Evolutionary conservation across 2,888 invertebrate species (phyloP).

Genomic region (Notodonta ziczac): DNA sequence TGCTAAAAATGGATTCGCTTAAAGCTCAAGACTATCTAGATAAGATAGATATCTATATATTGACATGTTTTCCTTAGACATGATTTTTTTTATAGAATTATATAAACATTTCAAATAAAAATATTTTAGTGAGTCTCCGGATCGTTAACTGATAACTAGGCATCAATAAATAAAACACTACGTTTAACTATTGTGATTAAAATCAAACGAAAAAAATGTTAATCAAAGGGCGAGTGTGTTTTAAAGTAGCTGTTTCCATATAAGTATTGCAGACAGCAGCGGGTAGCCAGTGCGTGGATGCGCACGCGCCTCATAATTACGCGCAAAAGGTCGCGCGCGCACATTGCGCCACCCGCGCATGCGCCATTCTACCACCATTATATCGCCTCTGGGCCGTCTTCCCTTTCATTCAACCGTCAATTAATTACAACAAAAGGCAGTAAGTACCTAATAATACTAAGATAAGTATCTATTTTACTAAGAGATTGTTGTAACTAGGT

Average conservation of each 20-base stretch:
- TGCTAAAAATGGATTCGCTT: no score
- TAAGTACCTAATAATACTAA: no score
- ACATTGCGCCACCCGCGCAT: constrained; percentile 66
- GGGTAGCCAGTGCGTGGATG: constrained; percentile 45
- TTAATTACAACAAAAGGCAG: neutral
- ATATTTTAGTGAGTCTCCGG: no score
- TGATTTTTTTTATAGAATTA: no score
- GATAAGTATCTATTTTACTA: no score
- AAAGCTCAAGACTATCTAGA: no score
- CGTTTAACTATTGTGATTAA: constrained; percentile 55
- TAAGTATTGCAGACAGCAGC: constrained; percentile 55
- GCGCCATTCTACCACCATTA: constrained; percentile 38
- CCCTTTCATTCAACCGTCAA: constrained; percentile 27
- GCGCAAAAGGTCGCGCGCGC: constrained; percentile 79
- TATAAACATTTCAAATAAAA: no score
- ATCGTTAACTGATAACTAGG: no score
- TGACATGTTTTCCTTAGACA: no score
- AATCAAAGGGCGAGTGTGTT: constrained; percentile 64
- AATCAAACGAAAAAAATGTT: constrained; percentile 70
- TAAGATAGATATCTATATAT: no score
- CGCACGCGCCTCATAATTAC: constrained; percentile 80
- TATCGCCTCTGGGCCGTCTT: constrained; percentile 35
- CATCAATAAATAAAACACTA: no score
- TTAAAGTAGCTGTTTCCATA: constrained; percentile 67
- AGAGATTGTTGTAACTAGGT: no score